Conservation (phyloP, 1,140 invertebrate species). For the Chymomyza costata region DNA sequence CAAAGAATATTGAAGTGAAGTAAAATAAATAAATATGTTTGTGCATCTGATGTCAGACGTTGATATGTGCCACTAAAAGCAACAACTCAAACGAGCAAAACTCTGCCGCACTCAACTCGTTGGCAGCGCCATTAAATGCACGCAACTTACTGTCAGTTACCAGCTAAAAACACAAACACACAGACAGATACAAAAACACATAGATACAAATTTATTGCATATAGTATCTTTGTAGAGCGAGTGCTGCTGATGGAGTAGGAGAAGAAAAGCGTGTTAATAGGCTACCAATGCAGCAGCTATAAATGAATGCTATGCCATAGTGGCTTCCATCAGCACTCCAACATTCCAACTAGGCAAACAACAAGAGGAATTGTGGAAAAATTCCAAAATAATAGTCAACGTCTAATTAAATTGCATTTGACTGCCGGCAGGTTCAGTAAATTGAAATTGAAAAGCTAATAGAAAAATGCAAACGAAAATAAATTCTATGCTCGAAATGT, state of each 20-base stretch:
- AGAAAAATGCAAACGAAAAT: constrained; percentile 6
- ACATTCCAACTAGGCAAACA: not conserved
- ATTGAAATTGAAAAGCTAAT: constrained; percentile 39
- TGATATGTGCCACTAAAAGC: constrained; percentile 3
- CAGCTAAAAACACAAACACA: not conserved
- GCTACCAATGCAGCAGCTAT: too few relatives aligned
- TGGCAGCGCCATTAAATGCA: constrained; percentile 17
- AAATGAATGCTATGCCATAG: not conserved
- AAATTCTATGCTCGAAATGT: constrained; percentile 1
- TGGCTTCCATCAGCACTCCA: not conserved
- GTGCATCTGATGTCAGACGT: constrained; percentile 46
- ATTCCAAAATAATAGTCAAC: constrained; percentile 29
- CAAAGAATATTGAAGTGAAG: too few relatives aligned
- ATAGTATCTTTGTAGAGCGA: not conserved
- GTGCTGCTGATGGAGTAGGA: not conserved
- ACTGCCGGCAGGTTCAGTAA: too few relatives aligned
- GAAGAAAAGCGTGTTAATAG: too few relatives aligned
- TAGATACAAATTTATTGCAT: not conserved
- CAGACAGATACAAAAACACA: not conserved
- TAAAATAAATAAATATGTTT: constrained; percentile 42
- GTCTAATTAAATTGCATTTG: constrained; percentile 58
- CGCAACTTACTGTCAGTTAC: not conserved
- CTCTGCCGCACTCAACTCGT: constrained; percentile 6
- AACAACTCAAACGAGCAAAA: constrained; percentile 11
- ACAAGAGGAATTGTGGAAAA: constrained; percentile 12